phyloP scores from a whole-genome alignment of 2,888 invertebrate genomes.

The Sceliomorpha sp. region DNA sequence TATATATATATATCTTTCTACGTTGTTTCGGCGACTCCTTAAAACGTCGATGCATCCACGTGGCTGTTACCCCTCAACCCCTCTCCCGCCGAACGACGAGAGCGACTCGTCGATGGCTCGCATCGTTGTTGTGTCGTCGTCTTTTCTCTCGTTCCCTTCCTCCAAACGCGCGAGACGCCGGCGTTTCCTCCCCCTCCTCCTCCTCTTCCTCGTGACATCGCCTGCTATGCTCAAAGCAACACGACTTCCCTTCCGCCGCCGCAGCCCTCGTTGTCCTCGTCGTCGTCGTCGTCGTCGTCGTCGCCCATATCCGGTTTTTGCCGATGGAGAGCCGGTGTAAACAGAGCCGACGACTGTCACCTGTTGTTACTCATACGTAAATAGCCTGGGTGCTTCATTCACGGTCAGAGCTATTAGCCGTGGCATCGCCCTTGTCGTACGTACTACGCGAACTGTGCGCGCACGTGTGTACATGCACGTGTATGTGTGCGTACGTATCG shows the following conservation, averaged over 20 bases:
- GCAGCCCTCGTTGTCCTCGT: too few species aligned
- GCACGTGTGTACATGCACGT: conserved; percentile 37
- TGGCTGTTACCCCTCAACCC: conserved; percentile 13
- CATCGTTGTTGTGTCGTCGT: too few species aligned
- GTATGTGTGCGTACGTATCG: conserved; percentile 20
- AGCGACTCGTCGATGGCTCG: too few species aligned
- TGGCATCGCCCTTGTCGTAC: conserved; percentile 56
- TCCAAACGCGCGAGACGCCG: neutral
- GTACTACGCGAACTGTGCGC: too few species aligned
- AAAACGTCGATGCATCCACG: conserved; percentile 8
- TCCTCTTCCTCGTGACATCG: too few species aligned
- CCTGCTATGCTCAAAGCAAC: too few species aligned
- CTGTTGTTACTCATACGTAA: conserved; percentile 72
- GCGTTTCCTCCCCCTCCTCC: too few species aligned
- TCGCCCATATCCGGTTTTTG: conserved; percentile 56
- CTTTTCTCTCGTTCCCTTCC: neutral
- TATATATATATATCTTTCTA: too few species aligned
- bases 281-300: too few species aligned
- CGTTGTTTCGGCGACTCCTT: too few species aligned
- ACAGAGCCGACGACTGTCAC: conserved; percentile 68
- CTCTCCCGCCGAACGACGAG: neutral
- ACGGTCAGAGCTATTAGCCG: conserved; percentile 62
- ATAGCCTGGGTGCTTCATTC: conserved; percentile 69
- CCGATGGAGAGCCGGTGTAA: conserved; percentile 68
- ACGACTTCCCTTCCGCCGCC: too few species aligned